Conservation (phyloP, 2,113 vertebrate species). For the Dissostichus mawsoni region DNA sequence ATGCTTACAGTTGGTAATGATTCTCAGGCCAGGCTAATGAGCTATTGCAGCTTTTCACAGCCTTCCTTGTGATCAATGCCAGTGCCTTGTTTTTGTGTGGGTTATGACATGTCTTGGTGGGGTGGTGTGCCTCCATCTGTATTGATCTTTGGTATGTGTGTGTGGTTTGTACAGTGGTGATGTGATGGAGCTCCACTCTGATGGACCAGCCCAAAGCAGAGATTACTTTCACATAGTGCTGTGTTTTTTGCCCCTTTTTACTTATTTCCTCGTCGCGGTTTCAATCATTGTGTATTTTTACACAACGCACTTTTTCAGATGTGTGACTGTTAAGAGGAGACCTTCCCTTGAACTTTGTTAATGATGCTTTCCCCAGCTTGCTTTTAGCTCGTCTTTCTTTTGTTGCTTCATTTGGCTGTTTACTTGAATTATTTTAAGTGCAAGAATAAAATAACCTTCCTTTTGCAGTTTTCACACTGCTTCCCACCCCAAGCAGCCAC, state of each 20-base stretch:
- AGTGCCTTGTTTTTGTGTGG: conserved; percentile 50
- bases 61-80: not conserved
- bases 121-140: conserved; percentile 30
- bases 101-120: conserved; percentile 12
- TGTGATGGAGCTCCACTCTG: conserved; percentile 50
- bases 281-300: not conserved
- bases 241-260: not conserved
- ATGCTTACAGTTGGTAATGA: conserved; percentile 29
- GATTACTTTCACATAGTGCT: not conserved
- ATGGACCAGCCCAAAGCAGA: not conserved
- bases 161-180: conserved; percentile 77
- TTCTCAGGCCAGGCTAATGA: conserved; percentile 34
- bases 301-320: not conserved
- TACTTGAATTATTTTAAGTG: conserved; percentile 6
- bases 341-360: conserved; percentile 24
- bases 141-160: conserved; percentile 62
- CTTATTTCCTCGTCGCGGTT: not conserved
- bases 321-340: not conserved
- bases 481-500: conserved; percentile 11
- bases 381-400: not conserved
- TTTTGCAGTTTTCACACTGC: conserved; percentile 46
- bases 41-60: conserved; percentile 27
- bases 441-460: conserved; percentile 26
- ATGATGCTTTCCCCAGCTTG: not conserved
- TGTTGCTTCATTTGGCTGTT: conserved; percentile 19